Evolutionary conservation across 2,797 vertebrate species (phyloP), one percentile per base, ranked within the genome.

Genomic region (Gallirallus australis): DNA sequence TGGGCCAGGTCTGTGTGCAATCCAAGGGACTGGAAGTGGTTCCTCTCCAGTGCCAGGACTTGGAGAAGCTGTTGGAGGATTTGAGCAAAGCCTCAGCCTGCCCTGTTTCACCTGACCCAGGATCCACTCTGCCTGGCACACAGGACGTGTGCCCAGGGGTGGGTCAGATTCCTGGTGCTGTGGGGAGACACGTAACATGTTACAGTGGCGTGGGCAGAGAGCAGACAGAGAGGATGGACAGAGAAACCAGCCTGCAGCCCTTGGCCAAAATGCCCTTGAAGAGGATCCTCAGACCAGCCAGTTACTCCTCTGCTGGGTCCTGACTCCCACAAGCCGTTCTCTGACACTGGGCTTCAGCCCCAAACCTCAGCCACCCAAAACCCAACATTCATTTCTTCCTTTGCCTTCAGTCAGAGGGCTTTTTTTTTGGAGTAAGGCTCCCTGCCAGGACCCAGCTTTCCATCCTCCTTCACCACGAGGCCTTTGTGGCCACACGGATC

Each of bases 171-270:
- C 30, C 45, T n/a, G 23, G 31, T 48, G 65, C 69, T 39, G 6
- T 7, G 47, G 61, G 24, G 42, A 27, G 14, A 13, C 76, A 54
- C 25, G 9, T 4, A 52, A 20, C 42, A 14, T 6, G 6, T 31
- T 35, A 15, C 5, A 9, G 64, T 31, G 8, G 12, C 2, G 0
- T 1, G 6, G 19, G 35, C 42, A 45, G 19, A 19, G 42, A 45
- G 42, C 42, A 7, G 18, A n/a, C 37, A 52, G 39, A 48, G 8
- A 28, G 33, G 42, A 37, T 37, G 59, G 33, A 48, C 11, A 24
- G 39, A 64, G 83, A 66, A 54, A 54, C 40, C 11, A 13, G 15
- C 19, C 39, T 39, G 28, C 54, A 68, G 71, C 21, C 57, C 10
- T 48, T 37, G 31, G 28, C 31, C 59, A 72, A 30, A 53, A 59